Conservation (phyloP, 2,888 invertebrate genomes). For the Hesperia comma region DNA sequence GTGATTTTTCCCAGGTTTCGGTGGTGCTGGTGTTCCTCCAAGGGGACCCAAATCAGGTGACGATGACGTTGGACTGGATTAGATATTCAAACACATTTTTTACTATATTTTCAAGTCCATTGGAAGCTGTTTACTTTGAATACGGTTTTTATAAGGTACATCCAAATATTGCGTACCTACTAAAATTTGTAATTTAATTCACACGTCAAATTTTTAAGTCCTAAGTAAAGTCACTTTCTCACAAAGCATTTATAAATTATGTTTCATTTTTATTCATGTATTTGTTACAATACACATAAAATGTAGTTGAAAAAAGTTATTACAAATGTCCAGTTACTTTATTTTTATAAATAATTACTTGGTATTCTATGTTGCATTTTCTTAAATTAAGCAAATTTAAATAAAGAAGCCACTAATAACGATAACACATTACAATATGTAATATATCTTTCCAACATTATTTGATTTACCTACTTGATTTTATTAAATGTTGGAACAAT, state of each 20-base stretch:
- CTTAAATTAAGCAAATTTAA: not conserved
- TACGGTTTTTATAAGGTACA: not conserved
- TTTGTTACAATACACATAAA: not conserved
- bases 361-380: not conserved
- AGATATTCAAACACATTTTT: conserved; percentile 47
- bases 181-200: not conserved
- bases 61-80: conserved; percentile 88
- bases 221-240: not conserved
- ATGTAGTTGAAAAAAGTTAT: not conserved
- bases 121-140: not conserved
- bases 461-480: too few species aligned
- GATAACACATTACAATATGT: not conserved
- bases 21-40: conserved; percentile 57
- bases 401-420: not conserved
- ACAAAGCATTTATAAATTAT: not conserved
- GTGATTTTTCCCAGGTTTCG: conserved; percentile 54
- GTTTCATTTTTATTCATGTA: too few species aligned
- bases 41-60: conserved; percentile 69
- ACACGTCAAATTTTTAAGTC: not conserved
- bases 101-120: conserved; percentile 2
- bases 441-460: too few species aligned
- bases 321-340: not conserved
- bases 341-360: conserved; percentile 1
- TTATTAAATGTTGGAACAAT: too few species aligned
- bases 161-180: not conserved